A percentile compares a stretch with the other conserved stretches of the same genome.
phyloP scores from a whole-genome alignment of 2,113 vertebrate genomes.

The Paedocypris sp. region DNA sequence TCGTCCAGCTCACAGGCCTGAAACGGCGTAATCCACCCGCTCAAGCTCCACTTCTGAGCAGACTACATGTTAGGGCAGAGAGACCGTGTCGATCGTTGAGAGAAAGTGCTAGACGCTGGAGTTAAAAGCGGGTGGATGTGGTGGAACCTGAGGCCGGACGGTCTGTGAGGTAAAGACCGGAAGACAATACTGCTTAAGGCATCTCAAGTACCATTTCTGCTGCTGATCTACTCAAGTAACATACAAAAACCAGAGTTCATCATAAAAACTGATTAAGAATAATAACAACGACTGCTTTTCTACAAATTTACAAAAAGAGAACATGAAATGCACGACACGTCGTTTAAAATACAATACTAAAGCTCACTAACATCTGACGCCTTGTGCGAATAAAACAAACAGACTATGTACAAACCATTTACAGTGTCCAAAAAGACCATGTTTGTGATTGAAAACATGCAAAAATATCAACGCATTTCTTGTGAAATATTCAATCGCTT shows the following conservation, averaged over 20 bases:
- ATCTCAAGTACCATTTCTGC: slow-evolving; percentile 15
- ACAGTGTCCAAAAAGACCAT: slow-evolving; percentile 64
- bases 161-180: background rate
- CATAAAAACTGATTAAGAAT: slow-evolving; percentile 25
- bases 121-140: too few species aligned
- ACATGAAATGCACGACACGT: slow-evolving; percentile 34
- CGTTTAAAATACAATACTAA: slow-evolving; percentile 37
- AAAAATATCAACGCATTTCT: slow-evolving; percentile 60
- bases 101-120: too few species aligned
- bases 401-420: slow-evolving; percentile 70
- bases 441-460: slow-evolving; percentile 57
- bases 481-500: slow-evolving; percentile 60
- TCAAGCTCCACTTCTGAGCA: too few species aligned
- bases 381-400: slow-evolving; percentile 36
- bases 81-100: too few species aligned
- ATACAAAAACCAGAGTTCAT: slow-evolving; percentile 1
- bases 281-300: slow-evolving; percentile 40
- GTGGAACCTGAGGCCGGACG: too few species aligned
- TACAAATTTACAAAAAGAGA: slow-evolving; percentile 53
- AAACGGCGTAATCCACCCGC: too few species aligned
- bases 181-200: background rate
- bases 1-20: too few species aligned
- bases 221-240: slow-evolving; percentile 8
- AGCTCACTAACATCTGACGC: slow-evolving; percentile 37
- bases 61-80: too few species aligned